Evolutionary conservation across 2,113 vertebrate species (phyloP), one percentile per base, ranked within the genome.

Genomic region (Gopherus flavomarginatus): DNA sequence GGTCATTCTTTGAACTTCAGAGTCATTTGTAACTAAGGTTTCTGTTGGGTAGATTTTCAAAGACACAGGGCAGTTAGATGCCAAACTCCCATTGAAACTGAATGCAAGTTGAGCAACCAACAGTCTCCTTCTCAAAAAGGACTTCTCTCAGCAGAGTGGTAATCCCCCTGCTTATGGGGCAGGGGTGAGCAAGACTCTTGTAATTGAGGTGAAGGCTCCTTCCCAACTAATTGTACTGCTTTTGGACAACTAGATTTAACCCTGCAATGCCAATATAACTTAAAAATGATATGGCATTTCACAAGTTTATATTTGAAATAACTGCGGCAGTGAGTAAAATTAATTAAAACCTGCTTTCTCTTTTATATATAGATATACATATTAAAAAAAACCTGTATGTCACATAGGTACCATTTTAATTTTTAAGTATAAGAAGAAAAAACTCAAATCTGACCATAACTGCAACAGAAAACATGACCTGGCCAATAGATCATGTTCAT

Each of bases 1-100:
- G 96, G 97, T 97, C 96, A 96, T 88, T 83, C 95, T 95, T 96
- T 97, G 97, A 97, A 97, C 96, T 96, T 93, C 87, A 69, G 88
- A 97, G 94, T 96, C 90, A 97, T 97, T 97, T 97, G 97, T 97
- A 97, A 97, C 95, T 90, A 57, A 95, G 89, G 84, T 86, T 13
- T 88, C 88, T 91, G 65, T 79, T 96, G 83, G 92, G 77, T 88
- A 91, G 94, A 79, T 79, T 95, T 97, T 96, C 95, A 97, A 94
- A 96, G 92, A 91, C 87, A 90, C 89, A 29, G 94, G 94, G 93
- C 95, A 90, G 88, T 87, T 94, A 85, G 88, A 96, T 91, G 93
- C 91, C 92, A 92, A 95, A 72, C 82, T 95, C 54, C 75, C 92
- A 92, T 92, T 89, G 90, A 80, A 95, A 94, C 94, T 54, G 92